Evolutionary conservation across 2,113 vertebrate species (phyloP).

Genomic region (Gopherus evgoodei): DNA sequence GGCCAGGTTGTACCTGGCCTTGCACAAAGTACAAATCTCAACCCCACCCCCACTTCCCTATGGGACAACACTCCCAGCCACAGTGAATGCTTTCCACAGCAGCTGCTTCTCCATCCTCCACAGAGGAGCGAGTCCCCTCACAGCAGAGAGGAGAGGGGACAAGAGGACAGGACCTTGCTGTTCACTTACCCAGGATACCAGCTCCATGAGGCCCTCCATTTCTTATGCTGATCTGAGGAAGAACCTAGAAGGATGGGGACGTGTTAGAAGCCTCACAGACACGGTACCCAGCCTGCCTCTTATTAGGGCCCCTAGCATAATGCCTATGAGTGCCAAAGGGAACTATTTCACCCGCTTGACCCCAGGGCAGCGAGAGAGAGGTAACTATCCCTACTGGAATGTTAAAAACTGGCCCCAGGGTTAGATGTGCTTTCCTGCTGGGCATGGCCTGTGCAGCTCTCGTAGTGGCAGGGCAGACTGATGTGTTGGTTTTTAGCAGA

Average conservation of each 20-base stretch:
- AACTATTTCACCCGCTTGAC: not conserved
- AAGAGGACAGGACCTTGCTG: not conserved
- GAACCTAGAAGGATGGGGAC: slow-evolving; percentile 81
- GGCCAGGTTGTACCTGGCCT: not conserved
- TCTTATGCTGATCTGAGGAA: slow-evolving; percentile 89
- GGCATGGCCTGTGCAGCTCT: not conserved
- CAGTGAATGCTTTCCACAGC: not conserved
- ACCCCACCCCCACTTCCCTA: not conserved
- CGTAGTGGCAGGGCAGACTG: not conserved
- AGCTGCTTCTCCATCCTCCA: not conserved
- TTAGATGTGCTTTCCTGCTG: not conserved
- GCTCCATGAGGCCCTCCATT: slow-evolving; percentile 89
- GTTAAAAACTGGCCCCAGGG: not conserved
- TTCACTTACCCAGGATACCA: slow-evolving; percentile 90
- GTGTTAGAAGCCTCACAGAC: slow-evolving; percentile 44
- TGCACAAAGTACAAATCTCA: accelerated
- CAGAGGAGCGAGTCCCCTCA: not conserved
- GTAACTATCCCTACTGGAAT: not conserved
- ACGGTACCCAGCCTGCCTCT: not conserved
- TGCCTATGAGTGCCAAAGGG: not conserved
- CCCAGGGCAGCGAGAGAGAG: not conserved
- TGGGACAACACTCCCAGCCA: no score
- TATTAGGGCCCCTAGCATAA: not conserved
- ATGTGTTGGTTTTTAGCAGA: not conserved
- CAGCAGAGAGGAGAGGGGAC: not conserved